Conservation (phyloP, 2,113 vertebrate species). For the Bucco capensis region DNA sequence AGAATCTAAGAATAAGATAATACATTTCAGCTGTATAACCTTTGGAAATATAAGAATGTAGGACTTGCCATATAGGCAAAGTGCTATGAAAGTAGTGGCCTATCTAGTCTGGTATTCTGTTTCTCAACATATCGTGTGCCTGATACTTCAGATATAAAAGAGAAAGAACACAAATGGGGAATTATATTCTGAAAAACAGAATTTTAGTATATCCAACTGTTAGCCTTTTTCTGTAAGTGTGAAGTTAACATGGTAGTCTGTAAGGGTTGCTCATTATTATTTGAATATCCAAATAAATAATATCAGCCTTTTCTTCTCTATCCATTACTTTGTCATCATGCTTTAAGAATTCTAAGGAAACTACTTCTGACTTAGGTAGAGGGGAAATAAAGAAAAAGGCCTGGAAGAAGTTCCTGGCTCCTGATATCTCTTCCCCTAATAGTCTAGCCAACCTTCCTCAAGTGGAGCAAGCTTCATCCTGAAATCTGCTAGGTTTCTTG, state of each 20-base stretch:
- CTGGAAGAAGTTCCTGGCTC: not conserved
- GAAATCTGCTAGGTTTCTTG: not conserved
- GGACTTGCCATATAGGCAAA: not conserved
- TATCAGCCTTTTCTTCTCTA: not conserved
- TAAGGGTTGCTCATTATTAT: not conserved
- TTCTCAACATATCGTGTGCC: not conserved
- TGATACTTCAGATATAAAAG: not conserved
- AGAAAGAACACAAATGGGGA: not conserved
- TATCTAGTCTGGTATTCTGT: not conserved
- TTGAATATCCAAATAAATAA: not conserved
- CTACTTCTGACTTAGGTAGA: not conserved
- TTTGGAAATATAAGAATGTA: conserved; percentile 33
- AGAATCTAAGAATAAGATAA: conserved; percentile 61
- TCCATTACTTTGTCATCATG: not conserved
- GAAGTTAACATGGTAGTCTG: not conserved
- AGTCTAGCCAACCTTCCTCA: not conserved
- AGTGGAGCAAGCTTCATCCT: not conserved
- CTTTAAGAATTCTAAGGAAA: not conserved
- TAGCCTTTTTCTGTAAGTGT: not conserved
- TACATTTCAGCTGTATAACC: conserved; percentile 61
- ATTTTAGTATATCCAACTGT: not conserved
- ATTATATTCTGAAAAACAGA: not conserved
- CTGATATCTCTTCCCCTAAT: fast-evolving
- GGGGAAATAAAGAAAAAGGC: not conserved
- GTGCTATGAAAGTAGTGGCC: not conserved